These are phyloP conservation scores for Dascyllus trimaculatus DNA, from an alignment of 2,113 vertebrate species.

Conservation along the genomic window DNA sequence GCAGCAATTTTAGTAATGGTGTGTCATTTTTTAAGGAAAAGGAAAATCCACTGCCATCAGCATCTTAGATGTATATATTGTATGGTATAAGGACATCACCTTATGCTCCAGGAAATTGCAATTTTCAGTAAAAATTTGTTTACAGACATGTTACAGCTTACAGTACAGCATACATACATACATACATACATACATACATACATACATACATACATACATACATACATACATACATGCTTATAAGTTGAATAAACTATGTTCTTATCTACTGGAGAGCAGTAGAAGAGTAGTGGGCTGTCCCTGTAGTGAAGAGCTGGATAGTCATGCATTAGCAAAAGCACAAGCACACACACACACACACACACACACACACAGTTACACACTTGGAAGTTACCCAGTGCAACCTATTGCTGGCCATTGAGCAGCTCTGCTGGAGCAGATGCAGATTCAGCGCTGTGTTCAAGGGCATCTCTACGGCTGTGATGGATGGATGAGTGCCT, in stretches of 20 bases:
- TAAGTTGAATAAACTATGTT: conserved; percentile 1
- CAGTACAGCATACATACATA: too few relatives aligned
- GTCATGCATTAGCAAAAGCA: neutral
- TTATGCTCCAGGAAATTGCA: neutral
- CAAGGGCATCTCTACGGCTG: conserved; percentile 68
- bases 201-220: too few relatives aligned
- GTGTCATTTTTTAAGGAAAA: neutral
- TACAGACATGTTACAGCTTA: too few relatives aligned
- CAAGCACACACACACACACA: conserved; percentile 12
- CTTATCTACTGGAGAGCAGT: conserved; percentile 32
- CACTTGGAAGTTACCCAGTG: conserved; percentile 48
- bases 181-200: too few relatives aligned
- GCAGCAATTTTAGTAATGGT: neutral
- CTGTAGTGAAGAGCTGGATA: conserved; percentile 4
- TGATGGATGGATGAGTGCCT: conserved; percentile 61
- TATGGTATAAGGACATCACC: too few relatives aligned
- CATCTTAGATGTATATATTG: too few relatives aligned
- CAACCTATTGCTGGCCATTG: conserved; percentile 54
- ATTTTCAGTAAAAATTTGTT: neutral
- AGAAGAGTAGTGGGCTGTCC: conserved; percentile 22
- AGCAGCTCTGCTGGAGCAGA: conserved; percentile 67
- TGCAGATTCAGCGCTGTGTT: conserved; percentile 58
- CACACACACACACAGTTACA: conserved; percentile 9
- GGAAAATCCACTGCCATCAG: too few relatives aligned
- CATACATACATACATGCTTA: too few relatives aligned